These are phyloP conservation scores for Pseudotriccus pelzelni DNA, from an alignment of 2,797 vertebrate genomes.

Conservation along the genomic window DNA sequence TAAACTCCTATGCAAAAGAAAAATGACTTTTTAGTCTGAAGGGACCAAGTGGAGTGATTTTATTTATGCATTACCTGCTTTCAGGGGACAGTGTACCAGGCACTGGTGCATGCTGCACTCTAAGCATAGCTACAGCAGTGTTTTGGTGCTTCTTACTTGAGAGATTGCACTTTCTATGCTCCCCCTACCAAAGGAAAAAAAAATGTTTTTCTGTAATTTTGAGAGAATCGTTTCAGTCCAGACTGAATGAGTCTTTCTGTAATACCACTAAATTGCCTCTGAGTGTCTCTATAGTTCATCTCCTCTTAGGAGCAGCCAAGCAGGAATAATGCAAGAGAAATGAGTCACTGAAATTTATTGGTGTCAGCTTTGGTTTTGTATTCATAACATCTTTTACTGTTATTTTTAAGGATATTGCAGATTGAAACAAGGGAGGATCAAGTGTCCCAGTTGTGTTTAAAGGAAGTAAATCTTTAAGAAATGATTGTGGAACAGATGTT, in stretches of 20 bases:
- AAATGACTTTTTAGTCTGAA: not conserved
- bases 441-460: constrained; percentile 68
- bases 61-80: not conserved
- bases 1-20: not conserved
- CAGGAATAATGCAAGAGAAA: constrained; percentile 55
- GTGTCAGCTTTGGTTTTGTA: constrained; percentile 68
- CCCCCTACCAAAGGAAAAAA: rapidly evolving
- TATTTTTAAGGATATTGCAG: constrained; percentile 72
- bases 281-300: constrained; percentile 71
- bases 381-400: constrained; percentile 71
- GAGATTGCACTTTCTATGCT: not conserved
- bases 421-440: constrained; percentile 74
- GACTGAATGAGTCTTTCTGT: constrained; percentile 13
- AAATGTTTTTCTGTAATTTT: not conserved
- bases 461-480: constrained; percentile 75
- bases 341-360: constrained; percentile 74
- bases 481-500: constrained; percentile 69
- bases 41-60: not conserved
- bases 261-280: constrained; percentile 65
- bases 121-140: not conserved
- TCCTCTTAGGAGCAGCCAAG: constrained; percentile 21
- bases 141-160: not conserved
- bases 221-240: not conserved
- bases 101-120: not conserved
- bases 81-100: not conserved